phyloP scores from a whole-genome alignment of 2,888 invertebrate genomes.

The Oxytorus armatus region DNA sequence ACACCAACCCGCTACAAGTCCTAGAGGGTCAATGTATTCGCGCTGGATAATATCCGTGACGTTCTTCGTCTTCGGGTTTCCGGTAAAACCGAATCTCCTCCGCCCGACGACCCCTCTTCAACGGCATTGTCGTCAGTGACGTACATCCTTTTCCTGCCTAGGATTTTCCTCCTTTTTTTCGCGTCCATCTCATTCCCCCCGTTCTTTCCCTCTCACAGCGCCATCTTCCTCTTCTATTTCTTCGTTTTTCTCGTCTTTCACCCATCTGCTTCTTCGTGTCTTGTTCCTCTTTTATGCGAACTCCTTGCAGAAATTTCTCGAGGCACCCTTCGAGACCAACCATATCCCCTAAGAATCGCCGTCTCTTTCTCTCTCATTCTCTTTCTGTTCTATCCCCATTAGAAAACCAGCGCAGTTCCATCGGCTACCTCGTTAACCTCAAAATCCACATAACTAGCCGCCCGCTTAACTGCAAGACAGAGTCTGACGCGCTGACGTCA shows the following conservation, averaged over 20 bases:
- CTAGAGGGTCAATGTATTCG: slow-evolving; percentile 78
- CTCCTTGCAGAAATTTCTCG: slow-evolving; percentile 8
- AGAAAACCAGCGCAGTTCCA: slow-evolving; percentile 33
- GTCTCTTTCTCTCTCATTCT: too few species aligned
- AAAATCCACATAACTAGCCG: slow-evolving; percentile 66
- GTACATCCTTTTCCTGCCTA: slow-evolving; percentile 51
- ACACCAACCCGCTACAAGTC: slow-evolving; percentile 73
- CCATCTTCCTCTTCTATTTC: slow-evolving; percentile 52
- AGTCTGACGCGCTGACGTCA: slow-evolving; percentile 71
- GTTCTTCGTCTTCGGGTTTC: slow-evolving; percentile 33
- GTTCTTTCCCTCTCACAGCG: slow-evolving; percentile 54
- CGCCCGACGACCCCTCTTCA: slow-evolving; percentile 19
- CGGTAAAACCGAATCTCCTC: slow-evolving; percentile 32
- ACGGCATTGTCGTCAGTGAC: slow-evolving; percentile 29
- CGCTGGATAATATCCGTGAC: slow-evolving; percentile 72
- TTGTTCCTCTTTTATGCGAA: background rate
- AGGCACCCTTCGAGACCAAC: slow-evolving; percentile 12
- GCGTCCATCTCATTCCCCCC: slow-evolving; percentile 32
- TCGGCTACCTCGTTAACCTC: slow-evolving; percentile 67
- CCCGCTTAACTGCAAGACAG: slow-evolving; percentile 22
- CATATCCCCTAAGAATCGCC: slow-evolving; percentile 4
- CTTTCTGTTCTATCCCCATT: too few species aligned
- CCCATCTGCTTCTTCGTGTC: background rate
- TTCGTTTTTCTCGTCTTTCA: background rate
- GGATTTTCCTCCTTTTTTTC: slow-evolving; percentile 37